Conservation (phyloP, 2,888 invertebrate species). For the Phaonia tiefii region DNA sequence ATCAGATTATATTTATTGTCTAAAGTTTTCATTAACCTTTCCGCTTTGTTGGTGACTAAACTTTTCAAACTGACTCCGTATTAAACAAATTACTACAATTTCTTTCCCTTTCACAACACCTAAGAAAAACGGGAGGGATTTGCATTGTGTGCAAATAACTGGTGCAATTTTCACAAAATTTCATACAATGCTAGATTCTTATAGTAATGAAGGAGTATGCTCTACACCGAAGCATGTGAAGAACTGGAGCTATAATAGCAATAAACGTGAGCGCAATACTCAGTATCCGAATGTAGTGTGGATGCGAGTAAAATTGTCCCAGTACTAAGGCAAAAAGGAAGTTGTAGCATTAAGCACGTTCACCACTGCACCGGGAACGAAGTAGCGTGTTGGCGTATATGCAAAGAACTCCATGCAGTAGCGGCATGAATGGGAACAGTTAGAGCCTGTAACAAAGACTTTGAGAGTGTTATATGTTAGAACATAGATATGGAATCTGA, state of each 20-base stretch:
- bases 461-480: too few species aligned
- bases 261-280: slow-evolving; percentile 29
- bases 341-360: background rate
- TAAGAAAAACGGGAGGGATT: background rate
- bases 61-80: too few species aligned
- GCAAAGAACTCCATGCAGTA: too few species aligned
- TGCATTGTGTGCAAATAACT: slow-evolving; percentile 25
- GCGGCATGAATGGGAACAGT: too few species aligned
- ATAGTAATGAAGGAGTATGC: background rate
- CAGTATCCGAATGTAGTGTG: background rate
- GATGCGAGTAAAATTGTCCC: background rate
- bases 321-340: background rate
- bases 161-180: slow-evolving; percentile 43
- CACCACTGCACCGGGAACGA: too few species aligned
- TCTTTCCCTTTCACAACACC: background rate
- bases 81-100: background rate
- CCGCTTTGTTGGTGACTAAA: too few species aligned
- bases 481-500: too few species aligned
- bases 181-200: background rate
- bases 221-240: background rate
- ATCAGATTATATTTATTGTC: too few species aligned
- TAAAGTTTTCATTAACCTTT: too few species aligned
- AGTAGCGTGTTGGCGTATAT: too few species aligned
- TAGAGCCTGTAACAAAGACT: too few species aligned
- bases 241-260: slow-evolving; percentile 23